phyloP scores from a whole-genome alignment of 1,140 invertebrate genomes.

The Teleopsis dalmanni region DNA sequence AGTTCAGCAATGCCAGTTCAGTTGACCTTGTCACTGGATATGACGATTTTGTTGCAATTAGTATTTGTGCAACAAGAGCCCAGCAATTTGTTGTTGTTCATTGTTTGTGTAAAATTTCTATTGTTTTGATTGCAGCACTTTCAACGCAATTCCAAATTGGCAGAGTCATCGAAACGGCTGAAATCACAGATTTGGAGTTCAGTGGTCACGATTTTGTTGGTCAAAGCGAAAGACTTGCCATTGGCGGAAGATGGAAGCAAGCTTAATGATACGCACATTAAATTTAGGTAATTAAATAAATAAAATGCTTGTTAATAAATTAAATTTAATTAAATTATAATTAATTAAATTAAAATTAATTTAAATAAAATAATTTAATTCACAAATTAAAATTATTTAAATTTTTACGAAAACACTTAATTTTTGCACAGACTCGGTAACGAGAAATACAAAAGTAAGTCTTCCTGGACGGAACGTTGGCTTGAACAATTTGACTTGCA shows the following conservation, averaged over 20 bases:
- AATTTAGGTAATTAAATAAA: constrained; percentile 68
- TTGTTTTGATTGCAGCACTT: constrained; percentile 58
- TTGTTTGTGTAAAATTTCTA: not conserved
- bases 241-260: constrained; percentile 83
- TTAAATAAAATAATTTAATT: not conserved
- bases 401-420: not conserved
- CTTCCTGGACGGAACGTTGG: constrained; percentile 82
- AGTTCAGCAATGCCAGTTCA: no score
- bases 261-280: constrained; percentile 89
- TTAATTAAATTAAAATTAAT: not conserved
- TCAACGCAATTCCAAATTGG: constrained; percentile 64
- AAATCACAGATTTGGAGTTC: constrained; percentile 93
- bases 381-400: not conserved
- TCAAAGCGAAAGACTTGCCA: constrained; percentile 86
- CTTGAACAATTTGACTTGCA: constrained; percentile 96
- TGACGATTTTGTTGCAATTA: not conserved
- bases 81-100: constrained; percentile 29
- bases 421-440: constrained; percentile 69
- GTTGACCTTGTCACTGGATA: no score
- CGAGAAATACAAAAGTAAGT: constrained; percentile 98
- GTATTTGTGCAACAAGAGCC: not conserved
- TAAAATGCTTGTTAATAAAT: not conserved
- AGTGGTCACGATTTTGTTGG: constrained; percentile 90
- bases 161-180: constrained; percentile 68
- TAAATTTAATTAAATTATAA: not conserved